Percentiles rank a stretch among this genome's conserved stretches.
Conservation (phyloP, 2,797 vertebrate genomes). For the Myotis vivesi region DNA sequence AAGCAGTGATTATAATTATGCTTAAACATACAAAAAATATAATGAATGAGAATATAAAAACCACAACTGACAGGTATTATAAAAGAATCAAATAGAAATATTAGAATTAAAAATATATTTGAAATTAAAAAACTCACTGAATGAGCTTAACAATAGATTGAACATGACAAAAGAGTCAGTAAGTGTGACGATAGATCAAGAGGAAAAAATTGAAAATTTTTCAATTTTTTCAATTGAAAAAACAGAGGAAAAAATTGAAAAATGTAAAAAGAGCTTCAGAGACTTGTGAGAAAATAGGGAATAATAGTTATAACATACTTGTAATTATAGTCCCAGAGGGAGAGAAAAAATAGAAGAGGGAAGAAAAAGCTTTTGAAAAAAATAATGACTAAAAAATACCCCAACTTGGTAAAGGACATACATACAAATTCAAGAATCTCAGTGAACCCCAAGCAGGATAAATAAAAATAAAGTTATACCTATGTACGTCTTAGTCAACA, state of each 20-base stretch:
- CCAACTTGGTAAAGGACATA: background rate
- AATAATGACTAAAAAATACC: background rate
- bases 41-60: slow-evolving; percentile 8
- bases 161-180: slow-evolving; percentile 7
- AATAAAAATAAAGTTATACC: background rate
- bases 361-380: background rate
- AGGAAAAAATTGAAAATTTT: too few relatives aligned
- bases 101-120: background rate
- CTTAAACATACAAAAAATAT: slow-evolving; percentile 24
- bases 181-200: background rate
- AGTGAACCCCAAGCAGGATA: background rate
- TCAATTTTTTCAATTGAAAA: background rate
- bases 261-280: background rate
- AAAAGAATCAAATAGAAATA: slow-evolving; percentile 19
- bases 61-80: background rate
- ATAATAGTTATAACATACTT: background rate
- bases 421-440: background rate
- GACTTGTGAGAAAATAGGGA: background rate
- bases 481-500: background rate
- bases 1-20: background rate
- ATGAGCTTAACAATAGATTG: background rate
- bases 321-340: background rate
- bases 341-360: background rate
- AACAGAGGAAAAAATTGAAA: background rate
- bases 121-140: background rate